Evolutionary conservation across 2,113 vertebrate species (phyloP).

Genomic region (Pygoscelis antarcticus): DNA sequence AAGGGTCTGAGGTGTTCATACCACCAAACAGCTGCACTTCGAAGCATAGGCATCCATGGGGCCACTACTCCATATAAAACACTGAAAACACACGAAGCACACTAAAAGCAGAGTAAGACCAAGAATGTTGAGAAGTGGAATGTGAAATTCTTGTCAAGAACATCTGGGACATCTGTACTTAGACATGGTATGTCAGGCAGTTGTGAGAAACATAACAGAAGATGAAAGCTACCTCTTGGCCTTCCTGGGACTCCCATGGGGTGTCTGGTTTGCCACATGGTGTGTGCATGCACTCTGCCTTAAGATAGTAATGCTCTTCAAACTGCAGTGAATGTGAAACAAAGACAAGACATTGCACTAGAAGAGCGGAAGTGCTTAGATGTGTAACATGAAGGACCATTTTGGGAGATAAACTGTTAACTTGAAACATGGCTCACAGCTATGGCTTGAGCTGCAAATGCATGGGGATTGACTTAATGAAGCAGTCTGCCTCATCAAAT

Average conservation of each 20-base stretch:
- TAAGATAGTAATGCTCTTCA: not conserved
- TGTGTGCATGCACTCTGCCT: not conserved
- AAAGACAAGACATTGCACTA: not conserved
- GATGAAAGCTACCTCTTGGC: not conserved
- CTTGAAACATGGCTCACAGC: not conserved
- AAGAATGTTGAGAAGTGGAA: not conserved
- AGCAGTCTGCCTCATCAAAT: not conserved
- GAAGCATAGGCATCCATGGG: not conserved
- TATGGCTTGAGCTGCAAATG: not conserved
- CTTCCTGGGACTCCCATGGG: rapidly evolving
- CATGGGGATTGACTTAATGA: not conserved
- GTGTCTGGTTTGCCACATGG: not conserved
- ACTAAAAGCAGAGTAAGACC: not conserved
- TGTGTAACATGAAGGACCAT: not conserved
- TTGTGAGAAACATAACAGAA: not conserved
- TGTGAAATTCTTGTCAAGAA: not conserved
- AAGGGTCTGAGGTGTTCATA: not conserved
- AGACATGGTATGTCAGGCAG: not conserved
- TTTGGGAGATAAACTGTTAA: not conserved
- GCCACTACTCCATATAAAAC: not conserved
- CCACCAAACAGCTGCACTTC: not conserved
- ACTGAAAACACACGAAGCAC: not conserved
- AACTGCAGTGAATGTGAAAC: not conserved
- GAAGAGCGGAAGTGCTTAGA: rapidly evolving
- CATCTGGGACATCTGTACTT: not conserved